Conservation (phyloP, 2,113 vertebrate species). For the Prunella fulvescens region DNA sequence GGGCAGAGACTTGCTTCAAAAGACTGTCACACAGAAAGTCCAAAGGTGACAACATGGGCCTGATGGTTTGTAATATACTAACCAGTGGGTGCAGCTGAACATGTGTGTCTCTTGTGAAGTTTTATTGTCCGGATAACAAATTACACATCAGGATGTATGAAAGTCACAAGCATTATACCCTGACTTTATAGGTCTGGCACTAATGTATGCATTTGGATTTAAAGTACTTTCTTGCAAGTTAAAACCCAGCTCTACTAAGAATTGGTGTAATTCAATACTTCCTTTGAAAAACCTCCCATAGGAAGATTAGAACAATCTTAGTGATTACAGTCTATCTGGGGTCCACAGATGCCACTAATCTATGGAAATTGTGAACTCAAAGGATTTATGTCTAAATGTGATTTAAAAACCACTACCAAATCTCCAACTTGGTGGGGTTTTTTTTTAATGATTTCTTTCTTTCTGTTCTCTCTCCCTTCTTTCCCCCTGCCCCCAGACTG, state of each 20-base stretch:
- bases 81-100: background rate
- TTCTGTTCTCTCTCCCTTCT: background rate
- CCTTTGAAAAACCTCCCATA: slow-evolving; percentile 59
- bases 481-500: background rate
- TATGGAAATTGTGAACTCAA: slow-evolving; percentile 56
- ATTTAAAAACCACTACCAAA: slow-evolving; percentile 53
- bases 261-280: slow-evolving; percentile 69
- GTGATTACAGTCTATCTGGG: slow-evolving; percentile 63
- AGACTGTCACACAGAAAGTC: background rate
- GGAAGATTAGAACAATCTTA: slow-evolving; percentile 71
- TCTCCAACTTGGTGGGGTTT: background rate
- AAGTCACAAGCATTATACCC: slow-evolving; percentile 9
- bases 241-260: slow-evolving; percentile 47
- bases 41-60: background rate
- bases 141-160: slow-evolving; percentile 1
- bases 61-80: background rate
- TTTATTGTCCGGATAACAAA: slow-evolving; percentile 4
- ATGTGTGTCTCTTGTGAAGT: background rate
- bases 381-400: slow-evolving; percentile 62
- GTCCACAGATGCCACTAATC: slow-evolving; percentile 69
- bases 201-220: slow-evolving; percentile 61
- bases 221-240: slow-evolving; percentile 52
- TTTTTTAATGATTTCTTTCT: background rate
- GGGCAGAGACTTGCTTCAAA: background rate
- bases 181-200: slow-evolving; percentile 16